A percentile compares a stretch with the other conserved stretches of the same genome.
Conservation (phyloP, 64 coral and sea anemone species). For the Stichodactyla mertensii region DNA sequence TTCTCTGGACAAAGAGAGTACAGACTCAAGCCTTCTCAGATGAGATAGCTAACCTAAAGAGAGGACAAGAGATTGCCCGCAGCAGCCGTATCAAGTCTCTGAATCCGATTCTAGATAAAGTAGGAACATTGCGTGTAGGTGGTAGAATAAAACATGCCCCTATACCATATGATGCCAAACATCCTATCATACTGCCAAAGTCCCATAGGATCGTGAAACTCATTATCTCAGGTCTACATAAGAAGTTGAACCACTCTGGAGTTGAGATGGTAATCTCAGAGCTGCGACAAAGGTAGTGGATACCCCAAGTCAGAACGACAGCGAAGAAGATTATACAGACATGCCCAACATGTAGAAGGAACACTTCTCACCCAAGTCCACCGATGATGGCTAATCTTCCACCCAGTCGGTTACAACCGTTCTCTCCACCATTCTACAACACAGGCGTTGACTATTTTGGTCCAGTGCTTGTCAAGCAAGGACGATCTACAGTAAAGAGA, state of each 20-base stretch:
- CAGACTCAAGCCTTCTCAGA: slow-evolving; percentile 3
- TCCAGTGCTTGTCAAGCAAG: slow-evolving; percentile 22
- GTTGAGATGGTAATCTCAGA: slow-evolving; percentile 11
- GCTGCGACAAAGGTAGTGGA: background rate
- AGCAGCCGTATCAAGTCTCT: slow-evolving; percentile 11
- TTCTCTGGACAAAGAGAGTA: slow-evolving; percentile 25
- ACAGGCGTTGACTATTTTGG: slow-evolving; percentile 29
- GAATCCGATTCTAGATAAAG: slow-evolving; percentile 20
- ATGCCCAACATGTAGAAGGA: background rate
- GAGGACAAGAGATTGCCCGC: background rate
- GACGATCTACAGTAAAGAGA: slow-evolving; percentile 24
- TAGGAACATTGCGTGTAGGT: background rate
- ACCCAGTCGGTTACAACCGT: background rate
- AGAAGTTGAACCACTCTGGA: slow-evolving; percentile 10
- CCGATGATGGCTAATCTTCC: slow-evolving; percentile 30
- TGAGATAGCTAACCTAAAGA: background rate
- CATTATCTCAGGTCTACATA: slow-evolving; percentile 17
- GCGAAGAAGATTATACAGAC: background rate
- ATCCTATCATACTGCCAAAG: background rate
- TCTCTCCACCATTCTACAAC: slow-evolving; percentile 10
- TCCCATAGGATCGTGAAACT: background rate
- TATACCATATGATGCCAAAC: slow-evolving; percentile 4
- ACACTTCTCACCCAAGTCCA: slow-evolving; percentile 20
- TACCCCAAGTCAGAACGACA: background rate
- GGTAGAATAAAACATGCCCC: slow-evolving; percentile 34